Evolutionary conservation across 2,797 vertebrate species (phyloP).

Genomic region (Siniperca obscura): DNA sequence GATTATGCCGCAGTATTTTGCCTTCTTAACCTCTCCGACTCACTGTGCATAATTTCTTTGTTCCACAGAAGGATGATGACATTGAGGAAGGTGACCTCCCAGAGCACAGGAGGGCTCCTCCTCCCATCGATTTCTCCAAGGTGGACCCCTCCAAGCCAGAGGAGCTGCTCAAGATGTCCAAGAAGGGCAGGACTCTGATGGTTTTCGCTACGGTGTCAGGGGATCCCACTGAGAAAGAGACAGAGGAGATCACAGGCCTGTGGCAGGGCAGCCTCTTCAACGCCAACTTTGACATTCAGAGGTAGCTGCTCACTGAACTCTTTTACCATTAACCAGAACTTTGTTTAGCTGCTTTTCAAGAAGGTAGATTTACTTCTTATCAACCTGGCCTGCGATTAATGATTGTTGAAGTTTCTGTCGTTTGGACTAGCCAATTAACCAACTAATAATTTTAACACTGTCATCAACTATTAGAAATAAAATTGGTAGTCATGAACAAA

Average conservation of each 20-base stretch:
- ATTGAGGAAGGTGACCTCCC: constrained; percentile 97
- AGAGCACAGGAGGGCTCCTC: constrained; percentile 91
- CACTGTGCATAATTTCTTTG: neutral
- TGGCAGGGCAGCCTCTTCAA: constrained; percentile 98
- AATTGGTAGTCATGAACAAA: neutral
- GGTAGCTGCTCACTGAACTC: constrained; percentile 77
- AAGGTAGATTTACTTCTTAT: neutral
- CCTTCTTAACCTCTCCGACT: neutral
- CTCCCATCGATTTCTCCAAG: constrained; percentile 93
- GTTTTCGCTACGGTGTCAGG: constrained; percentile 95
- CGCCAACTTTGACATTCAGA: constrained; percentile 96
- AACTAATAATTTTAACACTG: neutral
- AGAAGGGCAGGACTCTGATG: constrained; percentile 97
- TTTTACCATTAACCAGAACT: neutral
- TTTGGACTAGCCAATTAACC: neutral
- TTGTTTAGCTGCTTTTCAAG: neutral
- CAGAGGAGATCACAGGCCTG: constrained; percentile 93
- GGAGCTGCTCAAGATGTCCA: constrained; percentile 93
- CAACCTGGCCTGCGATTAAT: neutral
- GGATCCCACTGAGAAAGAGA: constrained; percentile 94
- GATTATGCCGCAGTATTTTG: no score
- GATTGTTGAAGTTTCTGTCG: neutral
- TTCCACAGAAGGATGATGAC: constrained; percentile 91
- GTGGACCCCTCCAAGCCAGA: constrained; percentile 93
- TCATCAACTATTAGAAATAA: neutral